Evolutionary conservation across 1,140 invertebrate species (phyloP), one percentile per base, ranked within the genome.

Genomic region (Zophobas atratus): DNA sequence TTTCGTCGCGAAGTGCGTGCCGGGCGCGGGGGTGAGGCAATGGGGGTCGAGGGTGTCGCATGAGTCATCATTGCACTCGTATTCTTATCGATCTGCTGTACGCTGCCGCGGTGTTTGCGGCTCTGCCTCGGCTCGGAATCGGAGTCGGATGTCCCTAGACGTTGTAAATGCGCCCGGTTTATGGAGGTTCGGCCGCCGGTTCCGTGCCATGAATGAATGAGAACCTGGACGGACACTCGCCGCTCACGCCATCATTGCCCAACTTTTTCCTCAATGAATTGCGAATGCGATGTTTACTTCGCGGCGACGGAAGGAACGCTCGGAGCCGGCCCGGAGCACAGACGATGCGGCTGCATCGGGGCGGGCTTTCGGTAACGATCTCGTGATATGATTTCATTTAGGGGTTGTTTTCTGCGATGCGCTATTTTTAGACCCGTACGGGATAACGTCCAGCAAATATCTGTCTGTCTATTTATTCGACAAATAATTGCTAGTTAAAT

Each of bases 11-110:
- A 67, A 67, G 56, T 76, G 80, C 78, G 76, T 63, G 70, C 70
- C 57, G 70, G 70, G 51, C 70, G 70, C 77, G 78, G 81, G 78
- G 78, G 67, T 57, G 55, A 75, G 60, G 77, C 81, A 73, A 55
- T 48, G 76, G 82, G 74, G 79, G 76, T 55, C 60, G 79, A 76
- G 77, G 76, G 83, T 79, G 80, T 79, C 78, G 82, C 81, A 81
- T 84, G 83, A 84, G 81, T 85, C 84, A 84, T 85, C 83, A 79
- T 84, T 85, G 84, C 84, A 85, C 84, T 85, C 83, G 82, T 82
- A 82, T 82, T 81, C 82, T 82, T 83, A 83, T 83, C 80, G 83
- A 83, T 85, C 75, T 77, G 78, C 72, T 34, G 6, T 57, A 73
- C 41, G 77, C 74, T 63, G 75, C 39, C 76, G 63, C 55, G 67